Evolutionary conservation across 2,113 vertebrate species (phyloP), one percentile per base, ranked within the genome.

Genomic region (Clarias batrachus): DNA sequence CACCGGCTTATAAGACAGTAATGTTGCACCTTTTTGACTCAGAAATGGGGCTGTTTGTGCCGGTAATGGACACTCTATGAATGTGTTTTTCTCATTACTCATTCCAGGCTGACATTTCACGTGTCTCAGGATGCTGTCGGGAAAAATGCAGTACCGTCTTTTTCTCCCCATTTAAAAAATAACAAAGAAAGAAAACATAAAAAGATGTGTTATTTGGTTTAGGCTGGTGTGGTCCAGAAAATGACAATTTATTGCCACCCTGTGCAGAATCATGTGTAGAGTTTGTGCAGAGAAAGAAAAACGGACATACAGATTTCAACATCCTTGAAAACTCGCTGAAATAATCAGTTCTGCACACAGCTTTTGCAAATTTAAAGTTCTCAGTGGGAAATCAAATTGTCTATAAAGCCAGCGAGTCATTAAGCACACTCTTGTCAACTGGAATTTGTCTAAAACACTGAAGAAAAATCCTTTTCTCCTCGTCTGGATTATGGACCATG

Each of bases 401-500:
- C 54, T 62, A 66, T 57, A 48, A 59, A 78, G 82, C 52, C 63
- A 81, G 54, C 33, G 48, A 78, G 70, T 76, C 60, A 54, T 56
- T 85, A 74, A 85, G 59, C 78, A 74, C 76, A 63, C 33, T 23
- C 81, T 82, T 87, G 86, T 85, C 79, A 63, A 78, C 84, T 79
- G 19, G 33, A 89, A 86, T 85, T 79, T 79, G 17, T 37, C 5
- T 10, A 19, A 63, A 71, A 30, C 71, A 82, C 30, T 63, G 33
- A 70, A 41, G 59, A 77, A 27, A 89, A 84, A 71, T 85, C 60
- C 62, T 30, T 56, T 27, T 30, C 37, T 77, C 59, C n/a, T 85
- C n/a, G 14, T 83, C 60, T 27, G 62, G 81, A 80, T 73, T 86
- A 30, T 65, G 63, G 41, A 63, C 73, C n/a, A 23, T 71, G 80